Evolutionary conservation across 1,140 invertebrate species (phyloP), one percentile per base, ranked within the genome.

Genomic region (Drosophila sproati): DNA sequence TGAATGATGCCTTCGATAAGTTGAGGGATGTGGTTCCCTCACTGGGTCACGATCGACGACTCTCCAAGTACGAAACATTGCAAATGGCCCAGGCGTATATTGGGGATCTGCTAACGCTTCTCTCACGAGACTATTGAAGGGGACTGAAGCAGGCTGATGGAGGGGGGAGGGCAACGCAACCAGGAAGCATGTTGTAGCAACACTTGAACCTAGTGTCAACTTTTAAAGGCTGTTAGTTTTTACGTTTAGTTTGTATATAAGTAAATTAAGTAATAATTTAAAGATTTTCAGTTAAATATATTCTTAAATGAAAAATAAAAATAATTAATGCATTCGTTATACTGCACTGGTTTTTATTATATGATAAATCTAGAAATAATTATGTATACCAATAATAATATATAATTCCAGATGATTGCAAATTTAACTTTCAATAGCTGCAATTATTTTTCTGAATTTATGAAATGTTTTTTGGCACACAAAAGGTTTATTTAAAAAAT

Each of bases 51-150:
- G 96, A 97, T 85, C 94, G 96, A 70, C 96, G 96, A 76, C 93
- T 98, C 3, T 97, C 96, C 78, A 98, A 98, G 91, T 97, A 96
- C 89, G 97, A 98, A 91, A 97, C 97, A 0, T 92, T 98, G 28
- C 96, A 97, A 94, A 97, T 97, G 96, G 97, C 97, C 0, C 97
- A 97, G 82, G 96, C 95, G 1, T 98, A 98, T 91, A 98, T 98
- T 66, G 93, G 94, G 0, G 96, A 96, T 4, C 90, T 97, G 34
- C 93, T 95, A 66, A 96, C 96, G 51, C 89, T 96, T 34, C 77
- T 94, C 31, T 74, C 76, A 12, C 62, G 87, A 48, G 82, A 92
- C 48, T 86, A 80, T 60, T 92, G 77, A 82, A 8, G 57, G 3
- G 7, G 34, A 10, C 5, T 2, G 5, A 35, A 34, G 31, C 0